Evolutionary conservation across 2,888 invertebrate species (phyloP).

Genomic region (Sepiola atlantica): DNA sequence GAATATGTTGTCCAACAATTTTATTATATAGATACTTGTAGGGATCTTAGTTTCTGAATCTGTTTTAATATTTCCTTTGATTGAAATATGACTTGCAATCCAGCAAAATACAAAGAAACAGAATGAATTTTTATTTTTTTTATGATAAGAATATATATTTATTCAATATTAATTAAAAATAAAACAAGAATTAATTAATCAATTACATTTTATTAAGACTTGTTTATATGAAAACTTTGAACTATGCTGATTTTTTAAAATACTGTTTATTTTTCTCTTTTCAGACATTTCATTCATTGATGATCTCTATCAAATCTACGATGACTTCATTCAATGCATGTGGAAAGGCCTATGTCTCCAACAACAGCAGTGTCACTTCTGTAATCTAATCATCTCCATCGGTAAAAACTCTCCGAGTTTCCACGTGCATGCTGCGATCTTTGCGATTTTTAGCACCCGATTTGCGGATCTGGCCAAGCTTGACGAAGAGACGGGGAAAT

Average conservation of each 20-base stretch:
- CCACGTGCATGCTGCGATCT: not conserved
- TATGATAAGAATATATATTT: too few relatives aligned
- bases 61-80: too few relatives aligned
- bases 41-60: too few relatives aligned
- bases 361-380: slow-evolving; percentile 33
- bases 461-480: slow-evolving; percentile 35
- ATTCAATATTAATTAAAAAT: too few relatives aligned
- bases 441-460: slow-evolving; percentile 23
- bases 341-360: slow-evolving; percentile 44
- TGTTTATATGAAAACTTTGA: not conserved
- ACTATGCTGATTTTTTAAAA: not conserved
- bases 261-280: not conserved
- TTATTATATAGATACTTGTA: too few relatives aligned
- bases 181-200: too few relatives aligned
- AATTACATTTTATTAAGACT: not conserved
- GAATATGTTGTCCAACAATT: too few relatives aligned
- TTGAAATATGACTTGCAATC: too few relatives aligned
- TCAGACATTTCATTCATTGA: slow-evolving; percentile 24
- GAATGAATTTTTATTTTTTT: too few relatives aligned
- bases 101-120: too few relatives aligned
- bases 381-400: slow-evolving; percentile 14
- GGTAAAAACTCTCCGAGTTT: not conserved
- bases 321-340: not conserved
- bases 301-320: not conserved
- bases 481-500: slow-evolving; percentile 32